Evolutionary conservation across 2,797 vertebrate species (phyloP).

Genomic region (Psittacula echo): DNA sequence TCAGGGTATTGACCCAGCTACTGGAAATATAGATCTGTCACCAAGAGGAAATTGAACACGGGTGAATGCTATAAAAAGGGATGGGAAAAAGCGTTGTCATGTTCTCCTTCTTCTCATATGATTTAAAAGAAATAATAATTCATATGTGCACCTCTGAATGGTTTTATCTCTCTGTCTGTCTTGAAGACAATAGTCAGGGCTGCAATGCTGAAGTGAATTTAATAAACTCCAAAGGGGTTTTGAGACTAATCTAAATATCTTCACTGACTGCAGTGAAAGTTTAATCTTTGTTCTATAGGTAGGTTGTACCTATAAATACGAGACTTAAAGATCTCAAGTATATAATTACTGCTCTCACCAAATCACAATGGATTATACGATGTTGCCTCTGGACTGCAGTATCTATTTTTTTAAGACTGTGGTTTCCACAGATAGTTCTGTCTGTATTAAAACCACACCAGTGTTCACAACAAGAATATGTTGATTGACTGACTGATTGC

Average conservation of each 20-base stretch:
- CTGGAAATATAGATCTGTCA: slow-evolving; percentile 8
- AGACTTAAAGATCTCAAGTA: neutral
- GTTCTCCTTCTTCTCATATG: neutral
- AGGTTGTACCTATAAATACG: neutral
- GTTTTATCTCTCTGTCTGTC: neutral
- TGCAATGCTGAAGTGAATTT: neutral
- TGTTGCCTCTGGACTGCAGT: neutral
- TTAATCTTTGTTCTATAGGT: neutral
- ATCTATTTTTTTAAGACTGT: neutral
- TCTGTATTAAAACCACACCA: neutral
- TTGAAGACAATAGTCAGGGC: neutral
- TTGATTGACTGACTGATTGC: neutral
- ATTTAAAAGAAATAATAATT: neutral
- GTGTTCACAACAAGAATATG: neutral
- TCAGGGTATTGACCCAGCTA: neutral
- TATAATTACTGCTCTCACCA: neutral
- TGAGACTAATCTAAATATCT: neutral
- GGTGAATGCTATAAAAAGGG: neutral
- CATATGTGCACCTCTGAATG: neutral
- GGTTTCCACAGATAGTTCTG: neutral
- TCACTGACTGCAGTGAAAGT: neutral
- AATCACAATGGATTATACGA: neutral
- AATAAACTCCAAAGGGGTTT: neutral
- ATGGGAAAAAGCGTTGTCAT: neutral
- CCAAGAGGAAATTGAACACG: neutral